phyloP scores from a whole-genome alignment of 2,888 invertebrate species.

The Epistrophella euchroma region DNA sequence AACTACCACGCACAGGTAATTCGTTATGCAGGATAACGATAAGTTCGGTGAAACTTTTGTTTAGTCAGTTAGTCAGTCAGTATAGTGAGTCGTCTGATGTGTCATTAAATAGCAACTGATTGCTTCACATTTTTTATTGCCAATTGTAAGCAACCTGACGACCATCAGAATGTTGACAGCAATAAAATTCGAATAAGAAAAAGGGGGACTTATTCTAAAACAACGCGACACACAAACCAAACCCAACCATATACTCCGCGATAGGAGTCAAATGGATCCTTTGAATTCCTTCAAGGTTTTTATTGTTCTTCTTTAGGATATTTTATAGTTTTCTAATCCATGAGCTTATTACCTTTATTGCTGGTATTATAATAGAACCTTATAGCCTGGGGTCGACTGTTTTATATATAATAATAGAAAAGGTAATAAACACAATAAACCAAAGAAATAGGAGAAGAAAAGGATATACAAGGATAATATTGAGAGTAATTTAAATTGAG shows the following conservation, averaged over 20 bases:
- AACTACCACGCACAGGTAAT: conserved; percentile 68
- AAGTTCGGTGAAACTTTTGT: conserved; percentile 15
- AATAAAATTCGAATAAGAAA: conserved; percentile 49
- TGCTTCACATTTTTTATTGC: conserved; percentile 70
- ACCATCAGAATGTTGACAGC: conserved; percentile 74
- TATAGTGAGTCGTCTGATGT: conserved; percentile 52
- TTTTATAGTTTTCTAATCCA: conserved; percentile 75
- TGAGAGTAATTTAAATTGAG: conserved; percentile 59
- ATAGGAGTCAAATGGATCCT: conserved; percentile 72
- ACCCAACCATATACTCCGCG: conserved; percentile 40
- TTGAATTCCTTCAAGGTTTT: conserved; percentile 79
- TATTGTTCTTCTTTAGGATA: conserved; percentile 52
- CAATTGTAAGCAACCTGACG: conserved; percentile 72
- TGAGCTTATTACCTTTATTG: conserved; percentile 71
- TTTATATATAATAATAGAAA: conserved; percentile 45
- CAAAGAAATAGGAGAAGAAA: conserved; percentile 37
- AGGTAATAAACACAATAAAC: conserved; percentile 62
- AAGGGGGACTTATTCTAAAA: conserved; percentile 35
- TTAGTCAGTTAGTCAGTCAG: conserved; percentile 21
- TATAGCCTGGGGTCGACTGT: conserved; percentile 17
- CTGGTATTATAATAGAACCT: conserved; percentile 1
- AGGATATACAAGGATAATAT: conserved; percentile 29
- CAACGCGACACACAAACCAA: conserved; percentile 13
- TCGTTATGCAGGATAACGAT: conserved; percentile 49
- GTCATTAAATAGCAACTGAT: conserved; percentile 71